These are phyloP conservation scores for Stictonetta naevosa DNA, from an alignment of 2,113 vertebrate genomes.

Conservation along the genomic window DNA sequence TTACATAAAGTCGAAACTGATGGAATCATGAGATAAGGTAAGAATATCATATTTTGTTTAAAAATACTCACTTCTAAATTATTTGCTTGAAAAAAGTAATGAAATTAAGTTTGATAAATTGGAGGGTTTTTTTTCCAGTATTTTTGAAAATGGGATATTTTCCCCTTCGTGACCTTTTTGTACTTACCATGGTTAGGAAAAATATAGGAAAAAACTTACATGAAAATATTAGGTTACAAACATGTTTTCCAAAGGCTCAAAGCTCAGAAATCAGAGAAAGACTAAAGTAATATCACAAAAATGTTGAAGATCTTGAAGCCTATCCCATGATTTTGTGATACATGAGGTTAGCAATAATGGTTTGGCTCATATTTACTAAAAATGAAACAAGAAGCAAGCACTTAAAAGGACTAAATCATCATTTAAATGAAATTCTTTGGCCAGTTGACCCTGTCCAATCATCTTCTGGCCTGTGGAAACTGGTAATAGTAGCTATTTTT, in stretches of 20 bases:
- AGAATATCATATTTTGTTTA: neutral
- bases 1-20: neutral
- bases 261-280: neutral
- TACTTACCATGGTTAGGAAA: neutral
- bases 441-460: neutral
- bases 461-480: neutral
- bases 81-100: neutral
- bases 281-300: neutral
- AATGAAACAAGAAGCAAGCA: neutral
- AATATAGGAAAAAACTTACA: neutral
- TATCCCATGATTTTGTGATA: neutral
- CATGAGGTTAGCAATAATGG: neutral
- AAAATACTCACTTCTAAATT: neutral
- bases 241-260: neutral
- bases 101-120: neutral
- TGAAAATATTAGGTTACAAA: neutral
- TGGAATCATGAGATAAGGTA: neutral
- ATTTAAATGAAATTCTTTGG: neutral
- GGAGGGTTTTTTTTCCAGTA: neutral
- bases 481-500: neutral
- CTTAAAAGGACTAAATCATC: neutral
- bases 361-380: neutral
- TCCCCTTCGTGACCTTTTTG: neutral
- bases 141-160: neutral
- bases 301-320: neutral